A percentile compares a stretch with the other conserved stretches of the same genome.
phyloP scores from a whole-genome alignment of 2,888 invertebrate genomes.

The Leptinotarsa rubiginosa region DNA sequence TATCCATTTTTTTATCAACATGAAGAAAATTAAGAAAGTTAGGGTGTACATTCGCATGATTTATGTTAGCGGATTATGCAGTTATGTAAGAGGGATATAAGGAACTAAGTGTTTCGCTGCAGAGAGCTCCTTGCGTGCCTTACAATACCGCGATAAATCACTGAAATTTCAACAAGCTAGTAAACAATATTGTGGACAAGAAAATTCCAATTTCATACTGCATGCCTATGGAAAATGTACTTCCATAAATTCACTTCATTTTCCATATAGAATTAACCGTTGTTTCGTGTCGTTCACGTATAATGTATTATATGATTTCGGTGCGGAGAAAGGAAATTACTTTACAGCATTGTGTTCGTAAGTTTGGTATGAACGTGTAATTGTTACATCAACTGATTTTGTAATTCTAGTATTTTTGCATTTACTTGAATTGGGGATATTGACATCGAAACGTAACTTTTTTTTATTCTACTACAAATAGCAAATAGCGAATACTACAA shows the following conservation, averaged over 20 bases:
- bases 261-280: conserved; percentile 13
- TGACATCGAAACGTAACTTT: too few species aligned
- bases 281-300: background rate
- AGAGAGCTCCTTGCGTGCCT: conserved; percentile 35
- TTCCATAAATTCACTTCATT: conserved; percentile 21
- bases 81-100: conserved; percentile 40
- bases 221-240: conserved; percentile 24
- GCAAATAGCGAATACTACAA: too few species aligned
- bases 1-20: conserved; percentile 15
- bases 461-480: too few species aligned
- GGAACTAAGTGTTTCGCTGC: conserved; percentile 38
- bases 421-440: too few species aligned
- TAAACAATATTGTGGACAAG: conserved; percentile 40
- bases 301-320: conserved; percentile 11
- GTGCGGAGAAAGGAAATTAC: background rate
- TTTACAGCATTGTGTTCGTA: background rate
- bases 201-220: conserved; percentile 42
- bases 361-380: background rate
- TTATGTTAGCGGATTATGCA: conserved; percentile 38
- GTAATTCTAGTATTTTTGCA: too few species aligned
- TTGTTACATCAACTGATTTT: background rate
- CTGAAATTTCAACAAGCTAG: conserved; percentile 41
- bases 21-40: conserved; percentile 41
- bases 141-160: conserved; percentile 42
- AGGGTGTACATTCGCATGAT: conserved; percentile 40